A percentile compares a stretch with the other conserved stretches of the same genome.
Evolutionary conservation across 2,797 vertebrate genomes (phyloP).

Genomic region (Petrocephalus sullivani): DNA sequence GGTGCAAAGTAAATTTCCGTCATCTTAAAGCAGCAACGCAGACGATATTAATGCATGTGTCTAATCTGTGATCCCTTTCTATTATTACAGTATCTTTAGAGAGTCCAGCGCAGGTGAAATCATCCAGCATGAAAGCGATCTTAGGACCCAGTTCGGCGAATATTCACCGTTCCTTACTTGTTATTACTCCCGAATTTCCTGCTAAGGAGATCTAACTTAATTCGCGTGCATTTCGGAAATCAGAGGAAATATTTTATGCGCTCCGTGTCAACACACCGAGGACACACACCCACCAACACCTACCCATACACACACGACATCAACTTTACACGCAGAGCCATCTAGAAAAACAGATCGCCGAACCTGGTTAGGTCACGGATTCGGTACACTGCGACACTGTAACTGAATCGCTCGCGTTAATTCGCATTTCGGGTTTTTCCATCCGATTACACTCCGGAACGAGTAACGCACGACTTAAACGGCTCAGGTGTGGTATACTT

Average conservation of each 20-base stretch:
- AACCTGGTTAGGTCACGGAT: not conserved
- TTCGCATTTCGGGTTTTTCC: not conserved
- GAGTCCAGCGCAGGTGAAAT: not conserved
- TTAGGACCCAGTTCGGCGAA: not conserved
- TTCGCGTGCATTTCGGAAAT: not conserved
- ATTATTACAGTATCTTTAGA: not conserved
- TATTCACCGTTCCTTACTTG: not conserved
- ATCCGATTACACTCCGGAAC: not conserved
- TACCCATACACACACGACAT: not conserved
- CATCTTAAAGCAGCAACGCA: not conserved
- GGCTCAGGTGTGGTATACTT: slow-evolving; percentile 19
- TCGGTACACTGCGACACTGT: not conserved
- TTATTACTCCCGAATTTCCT: not conserved
- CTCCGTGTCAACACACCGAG: not conserved
- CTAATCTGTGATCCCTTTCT: not conserved
- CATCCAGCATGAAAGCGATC: not conserved
- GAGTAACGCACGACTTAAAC: not conserved
- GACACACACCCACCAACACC: not conserved
- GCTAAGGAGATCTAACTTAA: not conserved
- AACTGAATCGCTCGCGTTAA: not conserved
- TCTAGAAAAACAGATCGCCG: not conserved
- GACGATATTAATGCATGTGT: not conserved
- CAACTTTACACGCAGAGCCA: not conserved
- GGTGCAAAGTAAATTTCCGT: not conserved
- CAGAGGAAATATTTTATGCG: not conserved